Evolutionary conservation across 2,797 vertebrate genomes (phyloP).

Genomic region (Hemitrygon akajei): DNA sequence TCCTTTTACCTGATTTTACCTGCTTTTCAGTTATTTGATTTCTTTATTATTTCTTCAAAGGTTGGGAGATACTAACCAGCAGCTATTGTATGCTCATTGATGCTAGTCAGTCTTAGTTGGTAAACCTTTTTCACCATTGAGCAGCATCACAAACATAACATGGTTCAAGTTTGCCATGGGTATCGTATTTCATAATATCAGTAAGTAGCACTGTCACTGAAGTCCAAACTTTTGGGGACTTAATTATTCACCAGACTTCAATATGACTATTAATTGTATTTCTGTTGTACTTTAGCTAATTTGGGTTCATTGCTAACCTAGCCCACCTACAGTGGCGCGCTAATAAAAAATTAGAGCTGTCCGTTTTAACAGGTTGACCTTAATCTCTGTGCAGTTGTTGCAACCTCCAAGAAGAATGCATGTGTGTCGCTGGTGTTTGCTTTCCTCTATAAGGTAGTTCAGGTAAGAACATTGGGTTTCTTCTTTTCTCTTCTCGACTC

Average conservation of each 20-base stretch:
- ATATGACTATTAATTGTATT: background rate
- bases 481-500: too few relatives aligned
- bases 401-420: constrained; percentile 96
- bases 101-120: background rate
- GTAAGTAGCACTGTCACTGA: background rate
- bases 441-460: constrained; percentile 96
- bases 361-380: constrained; percentile 45
- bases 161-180: background rate
- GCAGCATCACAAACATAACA: background rate
- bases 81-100: too few relatives aligned
- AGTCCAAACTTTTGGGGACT: background rate
- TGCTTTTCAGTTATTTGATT: background rate
- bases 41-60: background rate
- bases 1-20: background rate
- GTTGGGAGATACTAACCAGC: background rate
- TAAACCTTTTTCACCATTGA: background rate
- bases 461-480: constrained; percentile 62
- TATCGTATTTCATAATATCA: background rate
- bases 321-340: background rate
- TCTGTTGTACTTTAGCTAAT: background rate
- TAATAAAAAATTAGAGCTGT: too few relatives aligned
- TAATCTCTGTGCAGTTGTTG: constrained; percentile 74
- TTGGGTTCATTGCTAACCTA: background rate
- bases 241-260: background rate
- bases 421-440: constrained; percentile 94